phyloP scores from a whole-genome alignment of 2,797 vertebrate species.

The Chaunax sp. region DNA sequence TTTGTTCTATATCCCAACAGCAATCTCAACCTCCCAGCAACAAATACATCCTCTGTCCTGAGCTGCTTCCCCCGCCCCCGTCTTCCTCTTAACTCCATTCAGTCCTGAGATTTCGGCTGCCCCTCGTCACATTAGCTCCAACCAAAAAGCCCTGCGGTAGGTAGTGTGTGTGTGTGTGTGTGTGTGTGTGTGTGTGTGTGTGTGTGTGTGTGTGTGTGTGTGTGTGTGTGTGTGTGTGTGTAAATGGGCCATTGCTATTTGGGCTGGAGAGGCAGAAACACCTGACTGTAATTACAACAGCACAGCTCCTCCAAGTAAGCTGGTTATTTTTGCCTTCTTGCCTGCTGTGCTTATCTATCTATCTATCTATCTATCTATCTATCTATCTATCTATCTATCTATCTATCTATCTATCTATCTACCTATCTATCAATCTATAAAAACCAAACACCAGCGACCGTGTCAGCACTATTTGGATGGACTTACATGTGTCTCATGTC shows the following conservation, averaged over 20 bases:
- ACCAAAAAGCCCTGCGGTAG: constrained; percentile 53
- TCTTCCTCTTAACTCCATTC: constrained; percentile 36
- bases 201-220: constrained; percentile 12
- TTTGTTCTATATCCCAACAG: constrained; percentile 13
- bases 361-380: constrained; percentile 4
- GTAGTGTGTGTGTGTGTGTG: constrained; percentile 23
- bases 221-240: constrained; percentile 32
- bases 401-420: too few species aligned
- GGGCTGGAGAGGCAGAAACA: constrained; percentile 49
- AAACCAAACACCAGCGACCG: too few species aligned
- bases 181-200: constrained; percentile 33
- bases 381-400: neutral
- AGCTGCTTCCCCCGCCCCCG: constrained; percentile 27
- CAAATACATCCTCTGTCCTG: constrained; percentile 30
- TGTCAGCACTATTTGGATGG: neutral
- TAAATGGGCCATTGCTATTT: constrained; percentile 51
- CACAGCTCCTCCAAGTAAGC: constrained; percentile 42
- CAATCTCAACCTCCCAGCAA: constrained; percentile 31
- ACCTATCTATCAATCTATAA: too few species aligned
- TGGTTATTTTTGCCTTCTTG: constrained; percentile 28
- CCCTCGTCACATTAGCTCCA: constrained; percentile 44
- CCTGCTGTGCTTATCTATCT: too few species aligned
- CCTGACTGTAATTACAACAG: constrained; percentile 72
- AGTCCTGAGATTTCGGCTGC: constrained; percentile 43
- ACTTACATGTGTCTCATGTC: constrained; percentile 94